Conservation (phyloP, 1,140 invertebrate species). For the Caenorhabditis briggsae region DNA sequence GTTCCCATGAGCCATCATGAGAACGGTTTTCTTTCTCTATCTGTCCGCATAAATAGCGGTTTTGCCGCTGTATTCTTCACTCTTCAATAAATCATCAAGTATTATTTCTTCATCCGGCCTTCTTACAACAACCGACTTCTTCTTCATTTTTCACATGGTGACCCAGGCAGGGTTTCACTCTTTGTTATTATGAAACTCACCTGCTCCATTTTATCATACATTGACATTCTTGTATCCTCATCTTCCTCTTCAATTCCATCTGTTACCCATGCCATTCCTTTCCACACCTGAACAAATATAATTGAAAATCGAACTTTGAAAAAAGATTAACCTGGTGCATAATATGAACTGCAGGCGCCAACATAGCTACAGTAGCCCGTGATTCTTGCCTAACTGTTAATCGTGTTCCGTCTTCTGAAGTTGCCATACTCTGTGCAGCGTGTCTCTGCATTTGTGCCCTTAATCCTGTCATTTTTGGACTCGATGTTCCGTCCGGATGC, state of each 20-base stretch:
- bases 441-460: slow-evolving; percentile 74
- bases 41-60: too few species aligned
- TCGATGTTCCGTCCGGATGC: slow-evolving; percentile 67
- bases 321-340: slow-evolving; percentile 74
- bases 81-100: too few species aligned
- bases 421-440: slow-evolving; percentile 63
- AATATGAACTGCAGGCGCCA: slow-evolving; percentile 77
- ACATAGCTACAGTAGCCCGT: slow-evolving; percentile 76
- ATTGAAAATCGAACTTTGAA: too few species aligned
- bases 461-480: slow-evolving; percentile 76
- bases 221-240: slow-evolving; percentile 69
- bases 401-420: slow-evolving; percentile 61
- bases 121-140: too few species aligned
- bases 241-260: slow-evolving; percentile 77
- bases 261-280: slow-evolving; percentile 78
- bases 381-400: slow-evolving; percentile 70
- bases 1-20: too few species aligned
- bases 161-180: background rate
- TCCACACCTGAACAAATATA: slow-evolving; percentile 65
- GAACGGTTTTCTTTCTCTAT: too few species aligned
- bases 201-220: slow-evolving; percentile 71
- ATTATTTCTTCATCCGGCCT: too few species aligned
- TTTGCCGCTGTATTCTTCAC: too few species aligned
- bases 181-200: slow-evolving; percentile 38
- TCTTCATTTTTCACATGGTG: too few species aligned